Evolutionary conservation across 2,113 vertebrate genomes (phyloP).

Genomic region (Tragelaphus scriptus): DNA sequence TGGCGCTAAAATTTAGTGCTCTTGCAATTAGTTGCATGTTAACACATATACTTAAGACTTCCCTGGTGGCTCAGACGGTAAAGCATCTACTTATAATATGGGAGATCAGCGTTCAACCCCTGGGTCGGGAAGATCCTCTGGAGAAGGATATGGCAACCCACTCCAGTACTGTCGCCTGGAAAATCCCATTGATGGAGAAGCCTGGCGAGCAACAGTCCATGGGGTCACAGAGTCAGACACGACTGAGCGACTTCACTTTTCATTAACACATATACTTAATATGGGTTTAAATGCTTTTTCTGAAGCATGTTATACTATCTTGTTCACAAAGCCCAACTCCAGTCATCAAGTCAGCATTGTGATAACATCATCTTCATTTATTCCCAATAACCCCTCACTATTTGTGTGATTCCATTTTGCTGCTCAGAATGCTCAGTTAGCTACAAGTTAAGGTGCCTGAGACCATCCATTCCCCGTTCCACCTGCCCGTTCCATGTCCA

Average conservation of each 20-base stretch:
- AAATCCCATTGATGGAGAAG: not conserved
- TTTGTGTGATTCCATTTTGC: not conserved
- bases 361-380: not conserved
- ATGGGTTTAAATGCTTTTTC: not conserved
- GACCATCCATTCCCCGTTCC: not conserved
- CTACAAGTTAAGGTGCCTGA: not conserved
- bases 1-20: fast-evolving
- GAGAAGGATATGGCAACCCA: not conserved
- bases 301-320: not conserved
- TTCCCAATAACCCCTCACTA: not conserved
- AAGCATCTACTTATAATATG: not conserved
- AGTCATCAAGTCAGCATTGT: not conserved
- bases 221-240: not conserved
- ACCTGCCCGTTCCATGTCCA: too few species aligned
- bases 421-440: not conserved
- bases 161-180: not conserved
- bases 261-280: not conserved
- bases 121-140: not conserved
- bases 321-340: not conserved
- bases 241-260: not conserved
- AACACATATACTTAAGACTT: not conserved
- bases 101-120: not conserved
- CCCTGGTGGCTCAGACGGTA: not conserved
- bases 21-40: not conserved
- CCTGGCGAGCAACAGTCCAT: not conserved